Evolutionary conservation across 2,888 invertebrate genomes (phyloP).

Genomic region (Luperina testacea): DNA sequence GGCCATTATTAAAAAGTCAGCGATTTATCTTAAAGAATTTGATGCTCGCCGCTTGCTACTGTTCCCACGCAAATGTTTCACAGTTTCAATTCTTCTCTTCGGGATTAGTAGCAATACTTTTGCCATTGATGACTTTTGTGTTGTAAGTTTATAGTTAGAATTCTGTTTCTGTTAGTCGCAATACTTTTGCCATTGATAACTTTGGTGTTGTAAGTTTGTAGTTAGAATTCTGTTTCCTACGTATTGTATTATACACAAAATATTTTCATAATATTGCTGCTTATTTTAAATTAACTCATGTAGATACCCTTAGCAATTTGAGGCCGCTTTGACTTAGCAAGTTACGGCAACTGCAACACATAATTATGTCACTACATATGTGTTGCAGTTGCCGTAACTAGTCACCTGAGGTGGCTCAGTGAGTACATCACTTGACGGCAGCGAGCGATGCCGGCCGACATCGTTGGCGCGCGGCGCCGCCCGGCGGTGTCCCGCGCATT

Average conservation of each 20-base stretch:
- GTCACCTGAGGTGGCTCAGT: not conserved
- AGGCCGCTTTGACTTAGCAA: too few relatives aligned
- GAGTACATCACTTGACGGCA: conserved; percentile 8
- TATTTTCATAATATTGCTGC: not conserved
- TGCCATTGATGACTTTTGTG: not conserved
- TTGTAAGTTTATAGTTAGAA: not conserved
- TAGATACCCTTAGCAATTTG: not conserved
- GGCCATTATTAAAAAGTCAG: conserved; percentile 57
- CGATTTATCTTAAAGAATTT: conserved; percentile 42
- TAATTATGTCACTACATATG: too few relatives aligned
- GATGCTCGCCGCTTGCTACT: conserved; percentile 1
- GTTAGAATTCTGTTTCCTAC: not conserved
- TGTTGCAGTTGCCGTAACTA: not conserved
- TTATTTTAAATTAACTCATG: not conserved
- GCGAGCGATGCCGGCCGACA: conserved; percentile 11
- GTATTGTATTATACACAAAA: not conserved
- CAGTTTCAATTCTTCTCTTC: conserved; percentile 18
- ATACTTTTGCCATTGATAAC: not conserved
- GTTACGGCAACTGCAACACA: too few relatives aligned
- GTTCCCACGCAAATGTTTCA: not conserved
- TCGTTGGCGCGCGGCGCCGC: conserved; percentile 14
- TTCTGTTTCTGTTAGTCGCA: not conserved
- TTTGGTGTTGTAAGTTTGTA: not conserved
- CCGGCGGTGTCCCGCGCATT: conserved; percentile 43
- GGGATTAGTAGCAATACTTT: not conserved